Evolutionary conservation across 2,888 invertebrate species (phyloP).

Genomic region (Octodonta nipae): DNA sequence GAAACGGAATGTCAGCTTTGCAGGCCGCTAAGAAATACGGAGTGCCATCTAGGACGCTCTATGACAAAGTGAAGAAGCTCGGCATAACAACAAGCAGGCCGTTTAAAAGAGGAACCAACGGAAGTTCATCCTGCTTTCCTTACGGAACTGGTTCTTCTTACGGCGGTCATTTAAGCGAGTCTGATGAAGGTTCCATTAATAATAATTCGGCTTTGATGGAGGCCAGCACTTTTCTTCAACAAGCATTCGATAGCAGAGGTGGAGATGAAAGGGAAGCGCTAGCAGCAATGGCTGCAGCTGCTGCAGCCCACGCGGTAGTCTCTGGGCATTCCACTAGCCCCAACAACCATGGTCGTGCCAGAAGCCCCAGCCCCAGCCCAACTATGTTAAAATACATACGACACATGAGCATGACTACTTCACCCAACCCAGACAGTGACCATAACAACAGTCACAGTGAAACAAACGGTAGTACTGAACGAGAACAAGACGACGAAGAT

Average conservation of each 20-base stretch:
- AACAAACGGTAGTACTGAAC: slow-evolving; percentile 33
- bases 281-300: slow-evolving; percentile 58
- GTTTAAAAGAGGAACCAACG: slow-evolving; percentile 49
- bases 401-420: slow-evolving; percentile 35
- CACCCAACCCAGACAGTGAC: slow-evolving; percentile 31
- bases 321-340: slow-evolving; percentile 39
- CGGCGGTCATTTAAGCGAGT: slow-evolving; percentile 31
- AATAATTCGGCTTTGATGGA: slow-evolving; percentile 49
- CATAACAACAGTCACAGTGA: slow-evolving; percentile 33
- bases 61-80: slow-evolving; percentile 83
- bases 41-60: slow-evolving; percentile 78
- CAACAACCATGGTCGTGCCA: slow-evolving; percentile 37
- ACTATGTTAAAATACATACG: slow-evolving; percentile 39
- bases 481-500: slow-evolving; percentile 44
- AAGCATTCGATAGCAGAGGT: slow-evolving; percentile 47
- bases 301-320: slow-evolving; percentile 40
- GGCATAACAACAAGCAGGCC: slow-evolving; percentile 73
- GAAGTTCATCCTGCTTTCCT: slow-evolving; percentile 50
- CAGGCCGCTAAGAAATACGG: slow-evolving; percentile 78
- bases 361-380: slow-evolving; percentile 36
- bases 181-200: slow-evolving; percentile 26
- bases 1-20: slow-evolving; percentile 76
- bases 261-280: slow-evolving; percentile 45
- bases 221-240: slow-evolving; percentile 52
- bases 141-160: slow-evolving; percentile 49